Percentiles rank a stretch among this genome's conserved stretches.
Conservation (phyloP, 2,113 vertebrate species). For the Calidris pygmaea region DNA sequence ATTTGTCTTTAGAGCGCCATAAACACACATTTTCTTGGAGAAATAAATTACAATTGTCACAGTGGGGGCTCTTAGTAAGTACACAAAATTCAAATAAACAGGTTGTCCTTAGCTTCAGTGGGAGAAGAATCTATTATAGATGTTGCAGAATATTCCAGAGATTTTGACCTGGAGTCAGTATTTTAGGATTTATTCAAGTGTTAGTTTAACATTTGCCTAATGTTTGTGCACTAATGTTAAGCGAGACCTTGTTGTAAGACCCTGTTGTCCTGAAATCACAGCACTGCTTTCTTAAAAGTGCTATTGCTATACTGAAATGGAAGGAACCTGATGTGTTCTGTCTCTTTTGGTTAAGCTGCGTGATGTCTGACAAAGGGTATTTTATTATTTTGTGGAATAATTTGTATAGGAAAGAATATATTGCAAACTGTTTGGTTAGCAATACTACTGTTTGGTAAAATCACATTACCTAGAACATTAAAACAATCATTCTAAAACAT, state of each 20-base stretch:
- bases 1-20: neutral
- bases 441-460: neutral
- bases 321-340: neutral
- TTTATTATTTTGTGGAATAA: conserved; percentile 8
- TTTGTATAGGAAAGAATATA: conserved; percentile 1
- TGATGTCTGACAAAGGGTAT: neutral
- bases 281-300: neutral
- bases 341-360: neutral
- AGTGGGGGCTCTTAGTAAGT: neutral
- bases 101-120: neutral
- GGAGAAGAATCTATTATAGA: neutral
- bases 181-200: neutral
- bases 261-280: neutral
- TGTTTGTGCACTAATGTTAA: neutral
- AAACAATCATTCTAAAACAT: conserved; percentile 33
- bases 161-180: neutral
- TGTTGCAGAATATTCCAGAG: neutral
- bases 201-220: neutral
- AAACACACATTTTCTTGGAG: neutral
- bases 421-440: neutral
- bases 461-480: conserved; percentile 44
- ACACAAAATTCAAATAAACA: neutral
- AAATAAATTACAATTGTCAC: neutral
- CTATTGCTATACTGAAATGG: neutral
- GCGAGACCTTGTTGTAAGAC: neutral